Evolutionary conservation across 2,888 invertebrate genomes (phyloP).

Genomic region (Strigamia maritima): DNA sequence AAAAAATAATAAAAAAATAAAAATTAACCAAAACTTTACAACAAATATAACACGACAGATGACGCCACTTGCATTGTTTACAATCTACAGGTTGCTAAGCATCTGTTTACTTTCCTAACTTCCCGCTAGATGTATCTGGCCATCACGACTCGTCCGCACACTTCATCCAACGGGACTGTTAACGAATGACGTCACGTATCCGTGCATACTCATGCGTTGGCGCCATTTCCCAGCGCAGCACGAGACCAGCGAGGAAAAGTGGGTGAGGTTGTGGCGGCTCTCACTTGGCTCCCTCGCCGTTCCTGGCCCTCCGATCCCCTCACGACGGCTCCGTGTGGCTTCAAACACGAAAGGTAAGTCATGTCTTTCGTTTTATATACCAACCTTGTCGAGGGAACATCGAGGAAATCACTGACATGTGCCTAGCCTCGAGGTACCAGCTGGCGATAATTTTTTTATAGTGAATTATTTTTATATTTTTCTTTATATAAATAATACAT

Average conservation of each 20-base stretch:
- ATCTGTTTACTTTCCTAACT: background rate
- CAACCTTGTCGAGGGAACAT: background rate
- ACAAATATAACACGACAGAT: background rate
- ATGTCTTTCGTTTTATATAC: constrained; percentile 8
- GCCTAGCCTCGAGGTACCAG: constrained; percentile 34
- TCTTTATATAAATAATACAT: background rate
- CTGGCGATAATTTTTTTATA: constrained; percentile 10
- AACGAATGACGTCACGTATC: constrained; percentile 16
- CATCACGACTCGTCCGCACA: background rate
- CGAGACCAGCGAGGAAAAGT: constrained; percentile 22
- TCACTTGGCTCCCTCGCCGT: constrained; percentile 32
- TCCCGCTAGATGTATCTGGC: background rate
- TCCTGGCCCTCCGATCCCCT: constrained; percentile 27
- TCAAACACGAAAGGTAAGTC: constrained; percentile 30
- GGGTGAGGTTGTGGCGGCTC: constrained; percentile 31
- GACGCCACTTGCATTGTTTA: background rate
- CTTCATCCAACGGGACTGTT: background rate
- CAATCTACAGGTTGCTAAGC: too few species aligned
- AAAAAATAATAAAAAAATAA: too few species aligned
- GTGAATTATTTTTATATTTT: background rate
- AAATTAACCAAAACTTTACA: too few species aligned
- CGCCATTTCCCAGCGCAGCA: constrained; percentile 23
- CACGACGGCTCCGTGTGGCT: constrained; percentile 31
- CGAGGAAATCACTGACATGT: constrained; percentile 21
- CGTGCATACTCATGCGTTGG: constrained; percentile 16